phyloP scores from a whole-genome alignment of 2,113 vertebrate species.

The Nibea coibor region DNA sequence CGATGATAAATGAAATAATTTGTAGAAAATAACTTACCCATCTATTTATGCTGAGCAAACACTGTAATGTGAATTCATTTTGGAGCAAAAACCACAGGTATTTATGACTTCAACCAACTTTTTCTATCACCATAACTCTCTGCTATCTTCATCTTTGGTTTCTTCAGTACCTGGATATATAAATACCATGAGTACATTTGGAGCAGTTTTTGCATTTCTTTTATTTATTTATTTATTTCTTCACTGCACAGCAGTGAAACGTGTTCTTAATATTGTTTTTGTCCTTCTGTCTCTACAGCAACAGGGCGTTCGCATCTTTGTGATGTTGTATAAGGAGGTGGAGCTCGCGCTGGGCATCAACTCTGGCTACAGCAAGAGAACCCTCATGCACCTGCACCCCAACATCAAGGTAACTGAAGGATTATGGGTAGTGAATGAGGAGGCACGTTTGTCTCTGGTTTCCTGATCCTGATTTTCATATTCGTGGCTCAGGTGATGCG shows the following conservation, averaged over 20 bases:
- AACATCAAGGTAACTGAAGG: slow-evolving; percentile 90
- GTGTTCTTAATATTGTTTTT: neutral
- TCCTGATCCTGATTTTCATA: neutral
- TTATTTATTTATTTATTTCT: too few species aligned
- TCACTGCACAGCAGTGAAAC: neutral
- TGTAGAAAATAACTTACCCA: too few species aligned
- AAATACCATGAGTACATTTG: too few species aligned
- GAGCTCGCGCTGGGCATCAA: slow-evolving; percentile 97
- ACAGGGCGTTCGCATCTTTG: slow-evolving; percentile 94
- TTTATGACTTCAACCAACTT: too few species aligned
- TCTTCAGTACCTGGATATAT: too few species aligned
- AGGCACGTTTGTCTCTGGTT: neutral
- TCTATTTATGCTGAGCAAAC: neutral
- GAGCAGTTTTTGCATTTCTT: too few species aligned
- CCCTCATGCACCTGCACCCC: slow-evolving; percentile 89
- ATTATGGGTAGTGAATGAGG: neutral
- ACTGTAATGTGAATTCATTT: neutral
- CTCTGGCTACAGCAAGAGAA: slow-evolving; percentile 96
- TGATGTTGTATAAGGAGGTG: slow-evolving; percentile 98
- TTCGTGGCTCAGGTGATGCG: slow-evolving; percentile 90
- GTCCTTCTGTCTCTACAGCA: slow-evolving; percentile 81
- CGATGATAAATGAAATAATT: too few species aligned
- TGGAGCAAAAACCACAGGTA: too few species aligned
- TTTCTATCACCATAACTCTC: too few species aligned
- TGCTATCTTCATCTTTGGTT: too few species aligned